Evolutionary conservation across 37 sponge, comb jelly and placozoan genomes (phyloP).

Genomic region (Ianthella basta): DNA sequence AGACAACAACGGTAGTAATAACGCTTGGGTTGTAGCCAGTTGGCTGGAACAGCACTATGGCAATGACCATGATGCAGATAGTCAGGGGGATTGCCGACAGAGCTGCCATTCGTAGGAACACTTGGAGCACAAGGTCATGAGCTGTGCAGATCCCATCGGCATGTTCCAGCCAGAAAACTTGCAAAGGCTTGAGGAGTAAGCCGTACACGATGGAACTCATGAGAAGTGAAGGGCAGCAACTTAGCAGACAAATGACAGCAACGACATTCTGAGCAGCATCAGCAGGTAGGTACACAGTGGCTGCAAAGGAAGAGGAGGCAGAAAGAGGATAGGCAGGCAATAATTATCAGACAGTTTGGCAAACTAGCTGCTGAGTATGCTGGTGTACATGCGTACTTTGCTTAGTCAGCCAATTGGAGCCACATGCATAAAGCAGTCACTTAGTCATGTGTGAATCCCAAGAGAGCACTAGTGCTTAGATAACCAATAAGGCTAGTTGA

Average conservation of each 20-base stretch:
- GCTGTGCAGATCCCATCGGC: conserved; percentile 69
- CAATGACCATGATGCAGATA: conserved; percentile 43
- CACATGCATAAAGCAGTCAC: too few relatives aligned
- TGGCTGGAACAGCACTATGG: conserved; percentile 47
- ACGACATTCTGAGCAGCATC: conserved; percentile 48
- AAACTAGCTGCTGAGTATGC: too few relatives aligned
- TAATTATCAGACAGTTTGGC: too few relatives aligned
- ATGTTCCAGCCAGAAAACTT: conserved; percentile 78
- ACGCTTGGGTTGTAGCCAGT: background rate
- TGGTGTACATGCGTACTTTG: too few relatives aligned
- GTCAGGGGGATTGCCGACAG: conserved; percentile 58
- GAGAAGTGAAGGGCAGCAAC: conserved; percentile 80
- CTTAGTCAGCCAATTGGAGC: too few relatives aligned
- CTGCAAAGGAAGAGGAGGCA: conserved; percentile 43
- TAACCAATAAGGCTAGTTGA: too few relatives aligned
- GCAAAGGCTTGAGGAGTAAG: conserved; percentile 72
- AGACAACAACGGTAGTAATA: conserved; percentile 39
- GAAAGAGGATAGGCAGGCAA: too few relatives aligned
- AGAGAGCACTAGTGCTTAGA: too few relatives aligned
- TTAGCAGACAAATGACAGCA: conserved; percentile 73
- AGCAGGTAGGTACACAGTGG: conserved; percentile 60
- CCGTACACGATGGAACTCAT: conserved; percentile 82
- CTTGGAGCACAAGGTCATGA: conserved; percentile 74
- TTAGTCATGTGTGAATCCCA: too few relatives aligned
- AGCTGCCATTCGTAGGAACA: conserved; percentile 65